Evolutionary conservation across 2,888 invertebrate genomes (phyloP).

Genomic region (Nysson spinosus): DNA sequence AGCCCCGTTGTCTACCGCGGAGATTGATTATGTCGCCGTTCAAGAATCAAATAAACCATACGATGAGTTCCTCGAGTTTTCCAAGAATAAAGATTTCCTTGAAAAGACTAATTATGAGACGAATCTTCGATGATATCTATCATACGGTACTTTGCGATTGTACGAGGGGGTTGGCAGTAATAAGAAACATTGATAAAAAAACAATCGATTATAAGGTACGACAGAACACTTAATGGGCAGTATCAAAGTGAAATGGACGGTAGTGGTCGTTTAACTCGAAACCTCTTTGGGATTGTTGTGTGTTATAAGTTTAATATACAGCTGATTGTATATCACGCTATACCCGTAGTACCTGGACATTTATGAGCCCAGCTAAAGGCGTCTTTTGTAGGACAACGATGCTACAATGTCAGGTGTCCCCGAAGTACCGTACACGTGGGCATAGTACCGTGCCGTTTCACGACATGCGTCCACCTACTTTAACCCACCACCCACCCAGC

Average conservation of each 20-base stretch:
- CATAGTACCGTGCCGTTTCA: conserved; percentile 23
- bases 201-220: neutral
- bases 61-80: conserved; percentile 36
- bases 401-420: conserved; percentile 61
- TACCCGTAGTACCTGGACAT: conserved; percentile 56
- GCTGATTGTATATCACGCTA: conserved; percentile 68
- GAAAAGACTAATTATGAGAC: no score
- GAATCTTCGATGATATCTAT: no score
- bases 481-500: conserved; percentile 23
- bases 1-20: conserved; percentile 41
- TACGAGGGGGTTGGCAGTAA: no score
- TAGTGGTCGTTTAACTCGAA: conserved; percentile 38
- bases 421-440: conserved; percentile 26
- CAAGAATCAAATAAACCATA: conserved; percentile 42
- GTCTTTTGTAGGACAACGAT: conserved; percentile 58
- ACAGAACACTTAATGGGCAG: conserved; percentile 10
- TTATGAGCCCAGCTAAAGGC: conserved; percentile 64
- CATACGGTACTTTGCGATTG: no score
- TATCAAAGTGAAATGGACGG: conserved; percentile 42
- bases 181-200: no score
- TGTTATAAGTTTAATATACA: conserved; percentile 69
- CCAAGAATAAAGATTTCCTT: no score
- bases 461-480: conserved; percentile 46
- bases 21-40: conserved; percentile 60
- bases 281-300: conserved; percentile 27